Base-by-base conservation (phyloP, 2,113 vertebrate species). In the Peromyscus maniculatus region DNA sequence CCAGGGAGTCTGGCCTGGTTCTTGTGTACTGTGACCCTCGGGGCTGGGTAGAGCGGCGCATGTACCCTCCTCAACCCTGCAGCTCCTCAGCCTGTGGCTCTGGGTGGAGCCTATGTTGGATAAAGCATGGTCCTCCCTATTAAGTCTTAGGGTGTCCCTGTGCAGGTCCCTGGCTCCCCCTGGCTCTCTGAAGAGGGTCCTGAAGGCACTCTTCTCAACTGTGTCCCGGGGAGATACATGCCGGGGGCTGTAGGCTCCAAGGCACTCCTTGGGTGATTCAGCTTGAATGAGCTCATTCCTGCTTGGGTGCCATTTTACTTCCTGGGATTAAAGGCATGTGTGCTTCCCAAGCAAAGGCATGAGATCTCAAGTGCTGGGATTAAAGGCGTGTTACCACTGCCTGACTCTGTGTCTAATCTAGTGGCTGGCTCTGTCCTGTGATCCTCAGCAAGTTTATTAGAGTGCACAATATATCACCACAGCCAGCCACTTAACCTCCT, bases 231-330 rank as follows among this genome's bases (percentile, higher is more conserved):
- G 83, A 94, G 97, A 88, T 43, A 59, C 62, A 22, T 0, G 87
- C 6, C 95, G 78, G n/a, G 83, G 78, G 90, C 98, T 89, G 87
- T 95, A 95, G 87, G 19, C 69, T 87, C 93, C 96, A 91, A 96
- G 95, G 93, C 90, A 78, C 55, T 96, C 95, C 97, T 93, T 92
- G 89, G 4, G n/a, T 97, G 95, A 95, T 96, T 96, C 88, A 97
- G 96, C 22, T 77, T 75, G 72, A 82, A 87, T 95, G 96, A 97
- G 82, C 62, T 91, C 69, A 17, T 95, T 94, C 86, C 78, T 96
- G 91, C 95, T 95, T 91, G 93, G 97, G 91, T 93, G 43, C 55
- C 55, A 55, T 55, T 2, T 55, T 55, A 55, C 55, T 55, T 55
- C 55, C 12, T 15, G 55, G 55, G 55, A 55, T 55, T 55, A 55